These are phyloP conservation scores for Danaus melanippus DNA, from an alignment of 1,140 invertebrate genomes.

Conservation along the genomic window DNA sequence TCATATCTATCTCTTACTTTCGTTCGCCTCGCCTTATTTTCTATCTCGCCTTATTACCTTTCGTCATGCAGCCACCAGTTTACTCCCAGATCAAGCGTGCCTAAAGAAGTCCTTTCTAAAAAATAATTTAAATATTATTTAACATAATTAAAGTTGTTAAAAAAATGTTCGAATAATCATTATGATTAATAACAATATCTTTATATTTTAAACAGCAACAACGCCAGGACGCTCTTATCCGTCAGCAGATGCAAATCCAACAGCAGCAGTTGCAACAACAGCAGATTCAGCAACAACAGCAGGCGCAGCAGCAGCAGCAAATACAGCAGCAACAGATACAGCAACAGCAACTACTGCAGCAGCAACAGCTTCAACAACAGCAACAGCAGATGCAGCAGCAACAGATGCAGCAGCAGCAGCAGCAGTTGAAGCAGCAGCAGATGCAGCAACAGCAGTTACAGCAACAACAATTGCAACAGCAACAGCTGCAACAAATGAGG, in stretches of 20 bases:
- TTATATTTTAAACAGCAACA: constrained; percentile 20
- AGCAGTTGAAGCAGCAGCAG: constrained; percentile 22
- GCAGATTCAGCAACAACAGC: constrained; percentile 19
- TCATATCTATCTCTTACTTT: too few species aligned
- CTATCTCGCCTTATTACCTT: too few species aligned
- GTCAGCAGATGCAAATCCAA: constrained; percentile 11
- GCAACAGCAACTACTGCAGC: constrained; percentile 23
- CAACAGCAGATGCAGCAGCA: constrained; percentile 20
- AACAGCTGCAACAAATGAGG: constrained; percentile 21
- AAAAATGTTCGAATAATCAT: too few species aligned
- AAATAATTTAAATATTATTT: too few species aligned
- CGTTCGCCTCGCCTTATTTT: too few species aligned
- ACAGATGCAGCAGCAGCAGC: constrained; percentile 23
- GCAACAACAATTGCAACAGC: constrained; percentile 23
- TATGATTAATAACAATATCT: too few species aligned
- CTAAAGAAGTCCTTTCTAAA: too few species aligned
- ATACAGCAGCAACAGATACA: constrained; percentile 23
- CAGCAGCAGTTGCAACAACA: constrained; percentile 23
- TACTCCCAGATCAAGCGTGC: too few species aligned
- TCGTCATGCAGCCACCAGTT: too few species aligned
- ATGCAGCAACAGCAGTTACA: constrained; percentile 23
- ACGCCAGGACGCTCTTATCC: constrained; percentile 14
- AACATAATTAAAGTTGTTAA: too few species aligned
- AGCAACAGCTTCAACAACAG: constrained; percentile 25
- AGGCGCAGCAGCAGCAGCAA: constrained; percentile 20